Evolutionary conservation across 2,113 vertebrate species (phyloP).

Genomic region (Poeciliopsis retropinna): DNA sequence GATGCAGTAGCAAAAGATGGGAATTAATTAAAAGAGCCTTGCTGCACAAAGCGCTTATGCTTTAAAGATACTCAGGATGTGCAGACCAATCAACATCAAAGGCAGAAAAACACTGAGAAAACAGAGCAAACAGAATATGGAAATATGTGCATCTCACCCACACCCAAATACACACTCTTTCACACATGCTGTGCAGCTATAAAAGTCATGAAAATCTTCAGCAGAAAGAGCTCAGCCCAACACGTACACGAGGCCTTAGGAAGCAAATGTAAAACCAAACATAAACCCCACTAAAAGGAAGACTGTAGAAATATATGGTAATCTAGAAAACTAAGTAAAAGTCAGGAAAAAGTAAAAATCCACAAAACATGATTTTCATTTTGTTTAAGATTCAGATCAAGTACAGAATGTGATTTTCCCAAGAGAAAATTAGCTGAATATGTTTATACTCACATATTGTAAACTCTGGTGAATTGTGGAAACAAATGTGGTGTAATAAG

Average conservation of each 20-base stretch:
- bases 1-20: slow-evolving; percentile 31
- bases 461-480: slow-evolving; percentile 72
- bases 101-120: slow-evolving; percentile 31
- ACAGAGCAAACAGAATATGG: slow-evolving; percentile 23
- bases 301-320: not conserved
- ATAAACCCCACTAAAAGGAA: slow-evolving; percentile 3
- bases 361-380: slow-evolving; percentile 17
- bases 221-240: slow-evolving; percentile 15
- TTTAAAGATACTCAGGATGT: slow-evolving; percentile 27
- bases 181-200: slow-evolving; percentile 6
- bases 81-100: slow-evolving; percentile 35
- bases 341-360: not conserved
- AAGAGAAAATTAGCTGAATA: slow-evolving; percentile 37
- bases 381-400: slow-evolving; percentile 32
- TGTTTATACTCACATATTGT: slow-evolving; percentile 81
- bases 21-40: slow-evolving; percentile 15
- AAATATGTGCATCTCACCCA: slow-evolving; percentile 11
- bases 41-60: slow-evolving; percentile 22
- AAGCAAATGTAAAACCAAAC: slow-evolving; percentile 13
- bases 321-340: slow-evolving; percentile 6
- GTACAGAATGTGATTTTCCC: slow-evolving; percentile 4
- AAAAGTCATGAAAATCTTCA: slow-evolving; percentile 8
- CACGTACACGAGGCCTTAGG: slow-evolving; percentile 12
- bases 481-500: slow-evolving; percentile 40
- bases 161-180: slow-evolving; percentile 15